Base-by-base conservation (phyloP, 2,797 vertebrate species). In the Onychomys arenicola region DNA sequence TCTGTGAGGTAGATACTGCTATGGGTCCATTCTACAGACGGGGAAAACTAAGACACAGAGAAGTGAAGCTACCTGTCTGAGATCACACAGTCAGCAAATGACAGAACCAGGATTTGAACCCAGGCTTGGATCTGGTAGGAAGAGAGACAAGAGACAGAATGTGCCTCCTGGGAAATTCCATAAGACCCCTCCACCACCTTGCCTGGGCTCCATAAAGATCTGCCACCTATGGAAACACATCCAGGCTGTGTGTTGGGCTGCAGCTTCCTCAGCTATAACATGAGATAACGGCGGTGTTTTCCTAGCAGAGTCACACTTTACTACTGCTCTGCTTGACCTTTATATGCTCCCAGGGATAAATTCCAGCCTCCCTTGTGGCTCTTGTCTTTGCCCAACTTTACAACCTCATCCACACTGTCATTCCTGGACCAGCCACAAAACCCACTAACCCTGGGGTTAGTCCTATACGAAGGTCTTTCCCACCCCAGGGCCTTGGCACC, bases 11-110 rank as follows among this genome's bases (percentile, higher is more conserved):
- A 59, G 34, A 27, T 34, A 90, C 57, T 73, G 43, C 52, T 27
- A 46, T n/a, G 27, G 49, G 46, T 7, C 61, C 71, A 65, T n/a
- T 95, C 82, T 67, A 57, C 55, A 94, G 34, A 57, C 89, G 65
- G 96, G 96, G 94, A 93, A 93, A 89, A 73, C 85, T 25, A 81
- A 95, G 49, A 40, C 61, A 76, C 40, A 40, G 76, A 83, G 67
- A 55, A 34, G 43, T 78, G 29, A 75, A 17, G 16, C 8, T 27
- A 19, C 82, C 73, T 69, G 52, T 43, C 80, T 27, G 46, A 94
- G 49, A 29, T 88, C 88, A 92, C 46, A 90, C 27, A 89, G 89
- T 52, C 90, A 32, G 23, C 69, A 92, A 93, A 55, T 77, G 81
- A 73, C 49, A 78, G 81, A 88, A 29, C n/a, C 73, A 67, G 34